A percentile compares a stretch with the other conserved stretches of the same genome.
Evolutionary conservation across 2,888 invertebrate species (phyloP).

Genomic region (Temnothorax unifasciatus): DNA sequence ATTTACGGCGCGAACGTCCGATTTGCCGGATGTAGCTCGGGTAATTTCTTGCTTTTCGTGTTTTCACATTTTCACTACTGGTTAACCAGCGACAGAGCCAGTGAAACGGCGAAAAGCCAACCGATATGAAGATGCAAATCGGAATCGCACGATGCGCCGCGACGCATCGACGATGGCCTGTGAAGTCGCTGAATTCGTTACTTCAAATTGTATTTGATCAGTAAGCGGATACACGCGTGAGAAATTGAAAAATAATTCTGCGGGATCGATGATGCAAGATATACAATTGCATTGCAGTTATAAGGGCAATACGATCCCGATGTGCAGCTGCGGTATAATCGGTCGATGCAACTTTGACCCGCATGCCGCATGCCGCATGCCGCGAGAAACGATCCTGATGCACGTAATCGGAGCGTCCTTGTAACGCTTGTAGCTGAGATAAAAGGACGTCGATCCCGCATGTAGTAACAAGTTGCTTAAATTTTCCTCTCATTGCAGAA

Average conservation of each 20-base stretch:
- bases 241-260: background rate
- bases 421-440: conserved; percentile 31
- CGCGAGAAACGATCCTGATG: conserved; percentile 1
- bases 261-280: background rate
- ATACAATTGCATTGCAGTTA: background rate
- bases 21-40: background rate
- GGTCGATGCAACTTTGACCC: conserved; percentile 24
- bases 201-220: background rate
- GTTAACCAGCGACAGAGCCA: background rate
- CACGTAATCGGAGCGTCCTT: conserved; percentile 41
- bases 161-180: background rate
- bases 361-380: conserved; percentile 35
- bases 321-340: background rate
- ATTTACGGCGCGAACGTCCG: background rate
- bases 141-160: background rate
- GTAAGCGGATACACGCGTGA: background rate
- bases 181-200: background rate
- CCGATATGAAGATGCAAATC: background rate
- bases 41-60: conserved; percentile 12
- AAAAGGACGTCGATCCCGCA: conserved; percentile 2
- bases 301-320: background rate
- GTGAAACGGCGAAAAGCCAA: conserved; percentile 24
- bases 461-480: background rate
- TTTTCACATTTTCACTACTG: conserved; percentile 34
- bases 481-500: background rate